Percentiles rank a stretch among this genome's conserved stretches.
phyloP scores from a whole-genome alignment of 2,797 vertebrate genomes.

The Mormyrops attenuatus region DNA sequence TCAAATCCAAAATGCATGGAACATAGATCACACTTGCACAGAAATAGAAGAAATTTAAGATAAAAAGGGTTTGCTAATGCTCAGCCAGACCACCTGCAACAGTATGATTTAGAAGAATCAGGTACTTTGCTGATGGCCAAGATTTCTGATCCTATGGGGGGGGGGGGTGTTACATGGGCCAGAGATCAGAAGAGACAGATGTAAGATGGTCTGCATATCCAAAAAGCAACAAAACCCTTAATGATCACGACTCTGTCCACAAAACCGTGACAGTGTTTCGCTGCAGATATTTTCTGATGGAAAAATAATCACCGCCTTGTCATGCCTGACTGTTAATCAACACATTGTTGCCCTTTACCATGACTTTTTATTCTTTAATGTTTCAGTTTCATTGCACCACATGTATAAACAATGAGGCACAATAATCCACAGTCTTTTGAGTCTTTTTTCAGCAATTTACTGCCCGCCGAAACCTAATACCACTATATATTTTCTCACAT shows the following conservation, averaged over 20 bases:
- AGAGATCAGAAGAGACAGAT: not conserved
- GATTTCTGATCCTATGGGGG: not conserved
- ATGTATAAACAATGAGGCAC: conserved; percentile 4
- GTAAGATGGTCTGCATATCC: not conserved
- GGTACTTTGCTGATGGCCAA: not conserved
- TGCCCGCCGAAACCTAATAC: not conserved
- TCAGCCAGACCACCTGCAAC: not conserved
- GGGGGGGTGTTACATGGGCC: not conserved
- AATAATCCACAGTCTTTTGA: not conserved
- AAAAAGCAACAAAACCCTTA: not conserved
- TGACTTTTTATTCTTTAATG: not conserved
- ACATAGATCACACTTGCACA: not conserved
- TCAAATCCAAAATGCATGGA: not conserved
- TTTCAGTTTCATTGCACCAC: not conserved
- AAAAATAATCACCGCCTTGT: not conserved
- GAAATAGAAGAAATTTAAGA: not conserved
- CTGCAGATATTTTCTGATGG: conserved; percentile 1
- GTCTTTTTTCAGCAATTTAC: not conserved
- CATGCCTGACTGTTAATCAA: not conserved
- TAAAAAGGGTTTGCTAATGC: not conserved
- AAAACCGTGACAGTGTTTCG: not conserved
- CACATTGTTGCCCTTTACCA: not conserved
- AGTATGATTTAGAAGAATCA: not conserved
- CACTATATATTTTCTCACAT: not conserved
- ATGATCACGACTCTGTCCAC: not conserved